These are phyloP conservation scores for Champsocephalus esox DNA, from an alignment of 2,797 vertebrate genomes.

Conservation along the genomic window DNA sequence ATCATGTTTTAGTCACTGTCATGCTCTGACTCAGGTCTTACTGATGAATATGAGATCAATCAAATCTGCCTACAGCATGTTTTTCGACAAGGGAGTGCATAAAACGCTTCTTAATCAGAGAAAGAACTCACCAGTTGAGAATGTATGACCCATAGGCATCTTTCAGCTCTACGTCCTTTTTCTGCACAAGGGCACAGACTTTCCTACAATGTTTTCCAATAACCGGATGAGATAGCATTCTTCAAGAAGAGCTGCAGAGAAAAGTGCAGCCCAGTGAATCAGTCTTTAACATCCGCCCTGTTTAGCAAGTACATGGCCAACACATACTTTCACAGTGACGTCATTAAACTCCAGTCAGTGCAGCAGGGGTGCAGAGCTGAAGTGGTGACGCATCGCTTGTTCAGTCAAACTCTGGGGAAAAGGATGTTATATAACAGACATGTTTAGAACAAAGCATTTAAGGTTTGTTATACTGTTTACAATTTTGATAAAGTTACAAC, in stretches of 20 bases:
- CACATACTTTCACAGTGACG: slow-evolving; percentile 84
- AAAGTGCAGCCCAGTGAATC: slow-evolving; percentile 57
- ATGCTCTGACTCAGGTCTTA: neutral
- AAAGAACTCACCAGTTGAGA: slow-evolving; percentile 68
- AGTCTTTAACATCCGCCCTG: slow-evolving; percentile 76
- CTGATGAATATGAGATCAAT: slow-evolving; percentile 2
- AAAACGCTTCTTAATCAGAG: slow-evolving; percentile 17
- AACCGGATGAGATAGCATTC: slow-evolving; percentile 33
- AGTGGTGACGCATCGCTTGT: slow-evolving; percentile 24
- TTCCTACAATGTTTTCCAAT: slow-evolving; percentile 52
- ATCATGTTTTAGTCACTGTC: neutral
- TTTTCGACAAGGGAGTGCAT: slow-evolving; percentile 14
- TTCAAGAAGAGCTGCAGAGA: slow-evolving; percentile 52
- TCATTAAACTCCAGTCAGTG: slow-evolving; percentile 70
- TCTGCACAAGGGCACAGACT: slow-evolving; percentile 28
- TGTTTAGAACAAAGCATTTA: neutral
- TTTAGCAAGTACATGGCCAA: slow-evolving; percentile 67
- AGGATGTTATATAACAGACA: neutral
- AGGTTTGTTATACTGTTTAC: neutral
- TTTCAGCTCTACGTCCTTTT: slow-evolving; percentile 32
- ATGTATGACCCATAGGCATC: slow-evolving; percentile 49
- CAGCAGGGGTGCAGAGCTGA: slow-evolving; percentile 42
- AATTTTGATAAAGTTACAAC: neutral
- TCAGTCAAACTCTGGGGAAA: neutral
- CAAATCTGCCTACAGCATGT: slow-evolving; percentile 13